These are phyloP conservation scores for Corythoichthys intestinalis DNA, from an alignment of 2,113 vertebrate genomes.

Conservation along the genomic window DNA sequence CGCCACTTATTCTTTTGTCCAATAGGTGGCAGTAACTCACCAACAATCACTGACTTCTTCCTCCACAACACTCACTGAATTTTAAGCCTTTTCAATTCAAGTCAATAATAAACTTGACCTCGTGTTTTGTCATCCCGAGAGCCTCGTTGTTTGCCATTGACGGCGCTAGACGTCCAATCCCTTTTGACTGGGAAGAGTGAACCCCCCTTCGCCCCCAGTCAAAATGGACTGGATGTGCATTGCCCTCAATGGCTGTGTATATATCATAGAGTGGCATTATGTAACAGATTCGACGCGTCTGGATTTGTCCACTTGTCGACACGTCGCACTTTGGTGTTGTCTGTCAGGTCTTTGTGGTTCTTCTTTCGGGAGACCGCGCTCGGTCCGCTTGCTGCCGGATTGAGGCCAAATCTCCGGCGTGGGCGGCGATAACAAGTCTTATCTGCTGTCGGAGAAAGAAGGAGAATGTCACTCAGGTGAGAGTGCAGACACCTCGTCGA, in stretches of 20 bases:
- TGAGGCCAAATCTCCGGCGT: conserved; percentile 77
- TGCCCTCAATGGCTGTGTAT: no score
- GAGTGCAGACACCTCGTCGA: conserved; percentile 59
- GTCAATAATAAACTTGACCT: not conserved
- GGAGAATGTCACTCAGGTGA: conserved; percentile 77
- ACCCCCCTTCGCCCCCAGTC: no score
- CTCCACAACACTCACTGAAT: not conserved
- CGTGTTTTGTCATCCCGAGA: not conserved
- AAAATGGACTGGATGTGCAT: no score
- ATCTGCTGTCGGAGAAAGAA: conserved; percentile 73
- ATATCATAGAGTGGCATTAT: not conserved
- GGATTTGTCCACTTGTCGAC: conserved; percentile 68
- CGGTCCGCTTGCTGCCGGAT: conserved; percentile 76
- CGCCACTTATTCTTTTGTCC: not conserved
- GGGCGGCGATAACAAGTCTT: conserved; percentile 77
- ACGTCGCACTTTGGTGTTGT: conserved; percentile 75
- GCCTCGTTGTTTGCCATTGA: not conserved
- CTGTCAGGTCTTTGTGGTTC: conserved; percentile 75
- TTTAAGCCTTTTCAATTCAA: not conserved
- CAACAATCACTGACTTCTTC: not conserved
- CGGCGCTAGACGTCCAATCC: no score
- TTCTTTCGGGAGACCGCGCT: conserved; percentile 79
- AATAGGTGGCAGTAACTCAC: not conserved
- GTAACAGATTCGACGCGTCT: conserved; percentile 22
- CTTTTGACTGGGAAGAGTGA: no score